Conservation (phyloP, 2,888 invertebrate genomes). For the Sceliomorpha sp. region DNA sequence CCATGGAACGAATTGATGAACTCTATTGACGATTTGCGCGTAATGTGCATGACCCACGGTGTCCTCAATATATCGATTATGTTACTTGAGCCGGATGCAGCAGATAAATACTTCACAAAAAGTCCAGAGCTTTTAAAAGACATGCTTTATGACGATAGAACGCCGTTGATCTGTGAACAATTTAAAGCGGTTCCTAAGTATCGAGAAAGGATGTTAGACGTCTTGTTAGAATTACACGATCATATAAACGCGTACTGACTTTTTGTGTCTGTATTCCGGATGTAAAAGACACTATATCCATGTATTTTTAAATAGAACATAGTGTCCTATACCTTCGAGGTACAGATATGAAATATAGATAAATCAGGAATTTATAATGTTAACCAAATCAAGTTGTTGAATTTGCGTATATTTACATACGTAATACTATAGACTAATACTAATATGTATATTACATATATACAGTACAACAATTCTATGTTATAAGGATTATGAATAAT, state of each 20-base stretch:
- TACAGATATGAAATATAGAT: not conserved
- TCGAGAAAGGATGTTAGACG: constrained; percentile 63
- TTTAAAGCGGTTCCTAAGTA: constrained; percentile 59
- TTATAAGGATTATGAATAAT: no score
- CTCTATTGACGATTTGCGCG: constrained; percentile 63
- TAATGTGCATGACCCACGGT: constrained; percentile 63
- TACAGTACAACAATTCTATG: no score
- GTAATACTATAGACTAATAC: no score
- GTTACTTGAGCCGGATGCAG: constrained; percentile 62
- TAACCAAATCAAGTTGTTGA: no score
- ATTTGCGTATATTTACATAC: no score
- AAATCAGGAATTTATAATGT: no score
- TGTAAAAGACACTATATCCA: no score
- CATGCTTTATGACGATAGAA: constrained; percentile 65
- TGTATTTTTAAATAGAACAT: no score
- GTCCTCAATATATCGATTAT: constrained; percentile 67
- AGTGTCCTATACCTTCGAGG: no score
- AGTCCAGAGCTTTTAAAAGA: constrained; percentile 61
- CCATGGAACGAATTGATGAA: constrained; percentile 62
- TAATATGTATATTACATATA: no score
- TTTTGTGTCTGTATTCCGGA: no score
- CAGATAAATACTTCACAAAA: constrained; percentile 61
- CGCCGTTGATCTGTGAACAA: constrained; percentile 63
- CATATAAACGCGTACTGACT: constrained; percentile 6
- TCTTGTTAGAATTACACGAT: constrained; percentile 65